phyloP scores from a whole-genome alignment of 2,797 vertebrate species.

The Micromesistius poutassou region DNA sequence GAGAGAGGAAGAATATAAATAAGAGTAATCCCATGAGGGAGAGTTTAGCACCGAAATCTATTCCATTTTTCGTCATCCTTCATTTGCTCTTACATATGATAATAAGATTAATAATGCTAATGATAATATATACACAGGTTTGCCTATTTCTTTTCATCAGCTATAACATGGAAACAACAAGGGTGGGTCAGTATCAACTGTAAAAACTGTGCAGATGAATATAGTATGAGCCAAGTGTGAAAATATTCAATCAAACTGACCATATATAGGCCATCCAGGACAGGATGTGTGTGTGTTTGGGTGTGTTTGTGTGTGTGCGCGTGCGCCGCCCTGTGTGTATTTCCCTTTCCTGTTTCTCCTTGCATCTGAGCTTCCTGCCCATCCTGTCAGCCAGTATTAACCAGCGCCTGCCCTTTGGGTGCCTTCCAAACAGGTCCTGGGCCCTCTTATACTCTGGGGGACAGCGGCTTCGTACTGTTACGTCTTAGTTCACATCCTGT shows the following conservation, averaged over 20 bases:
- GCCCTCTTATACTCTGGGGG: conserved; percentile 42
- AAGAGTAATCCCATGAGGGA: too few species aligned
- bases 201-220: not conserved
- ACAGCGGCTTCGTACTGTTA: conserved; percentile 39
- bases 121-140: not conserved
- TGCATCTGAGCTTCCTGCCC: conserved; percentile 53
- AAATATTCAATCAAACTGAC: conserved; percentile 61
- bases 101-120: too few species aligned
- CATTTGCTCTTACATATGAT: too few species aligned
- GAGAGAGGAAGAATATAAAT: too few species aligned
- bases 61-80: not conserved
- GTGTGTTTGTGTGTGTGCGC: conserved; percentile 16
- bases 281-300: conserved; percentile 34
- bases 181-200: not conserved
- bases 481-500: conserved; percentile 66
- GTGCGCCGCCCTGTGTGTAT: conserved; percentile 39
- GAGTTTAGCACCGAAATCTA: not conserved
- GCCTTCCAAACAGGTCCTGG: conserved; percentile 60
- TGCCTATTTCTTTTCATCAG: not conserved
- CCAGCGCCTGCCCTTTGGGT: conserved; percentile 59
- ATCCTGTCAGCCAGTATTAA: conserved; percentile 63
- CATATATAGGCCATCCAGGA: conserved; percentile 63
- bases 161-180: not conserved
- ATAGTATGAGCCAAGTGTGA: conserved; percentile 45
- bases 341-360: conserved; percentile 75